Evolutionary conservation across 2,113 vertebrate genomes (phyloP).

Genomic region (Erinaceus europaeus): DNA sequence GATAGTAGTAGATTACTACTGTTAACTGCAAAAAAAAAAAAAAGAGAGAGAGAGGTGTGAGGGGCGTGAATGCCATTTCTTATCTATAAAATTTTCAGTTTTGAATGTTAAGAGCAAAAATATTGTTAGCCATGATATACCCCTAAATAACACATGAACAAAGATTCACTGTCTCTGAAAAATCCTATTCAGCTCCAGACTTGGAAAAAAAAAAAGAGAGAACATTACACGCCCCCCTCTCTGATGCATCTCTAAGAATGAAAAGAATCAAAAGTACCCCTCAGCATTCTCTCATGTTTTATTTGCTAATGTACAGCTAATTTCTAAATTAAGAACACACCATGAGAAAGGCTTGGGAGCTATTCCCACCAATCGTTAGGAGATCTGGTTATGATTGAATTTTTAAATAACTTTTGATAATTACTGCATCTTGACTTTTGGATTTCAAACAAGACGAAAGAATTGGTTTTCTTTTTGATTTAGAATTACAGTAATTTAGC

Average conservation of each 20-base stretch:
- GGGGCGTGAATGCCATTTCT: background rate
- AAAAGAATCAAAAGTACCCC: slow-evolving; percentile 72
- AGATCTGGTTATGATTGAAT: slow-evolving; percentile 58
- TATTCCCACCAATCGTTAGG: slow-evolving; percentile 58
- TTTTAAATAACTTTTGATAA: slow-evolving; percentile 62
- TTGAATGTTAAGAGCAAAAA: slow-evolving; percentile 48
- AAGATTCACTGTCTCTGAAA: slow-evolving; percentile 58
- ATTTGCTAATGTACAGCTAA: slow-evolving; percentile 74
- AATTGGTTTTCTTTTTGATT: slow-evolving; percentile 62
- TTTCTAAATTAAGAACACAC: slow-evolving; percentile 73
- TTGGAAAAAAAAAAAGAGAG: too few species aligned
- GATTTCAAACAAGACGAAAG: slow-evolving; percentile 73
- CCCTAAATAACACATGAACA: slow-evolving; percentile 68
- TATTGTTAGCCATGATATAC: slow-evolving; percentile 24
- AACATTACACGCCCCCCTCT: slow-evolving; percentile 51
- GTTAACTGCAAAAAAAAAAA: background rate
- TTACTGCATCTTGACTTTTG: slow-evolving; percentile 56
- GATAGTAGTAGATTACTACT: background rate
- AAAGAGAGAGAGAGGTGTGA: too few species aligned
- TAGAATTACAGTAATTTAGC: slow-evolving; percentile 60
- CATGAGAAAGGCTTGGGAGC: slow-evolving; percentile 50
- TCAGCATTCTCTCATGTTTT: slow-evolving; percentile 75
- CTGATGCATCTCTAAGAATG: slow-evolving; percentile 64
- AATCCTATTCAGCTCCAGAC: slow-evolving; percentile 57
- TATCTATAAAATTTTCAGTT: slow-evolving; percentile 3